These are phyloP conservation scores for Drosophila paranaensis DNA, from an alignment of 2,888 invertebrate species.

Conservation along the genomic window DNA sequence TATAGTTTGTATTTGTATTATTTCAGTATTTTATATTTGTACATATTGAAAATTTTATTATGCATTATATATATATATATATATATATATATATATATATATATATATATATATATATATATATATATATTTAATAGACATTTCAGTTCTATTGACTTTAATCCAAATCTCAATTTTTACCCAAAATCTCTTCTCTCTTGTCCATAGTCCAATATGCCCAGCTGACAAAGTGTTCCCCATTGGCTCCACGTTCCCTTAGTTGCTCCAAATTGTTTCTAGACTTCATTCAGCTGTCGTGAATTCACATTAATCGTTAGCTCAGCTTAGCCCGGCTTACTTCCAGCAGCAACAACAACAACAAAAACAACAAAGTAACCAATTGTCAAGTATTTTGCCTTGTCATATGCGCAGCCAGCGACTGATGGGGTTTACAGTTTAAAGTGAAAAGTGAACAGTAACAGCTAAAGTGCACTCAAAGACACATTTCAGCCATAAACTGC, in stretches of 20 bases:
- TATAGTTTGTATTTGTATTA: background rate
- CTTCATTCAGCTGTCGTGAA: slow-evolving; percentile 9
- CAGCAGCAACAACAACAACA: slow-evolving; percentile 4
- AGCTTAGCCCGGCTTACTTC: slow-evolving; percentile 9
- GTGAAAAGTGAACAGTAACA: slow-evolving; percentile 8
- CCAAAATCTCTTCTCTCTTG: background rate
- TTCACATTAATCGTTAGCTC: slow-evolving; percentile 16
- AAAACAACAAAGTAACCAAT: slow-evolving; percentile 22
- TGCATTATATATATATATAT: too few relatives aligned
- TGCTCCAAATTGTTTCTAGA: background rate
- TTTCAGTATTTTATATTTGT: too few relatives aligned
- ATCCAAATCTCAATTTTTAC: background rate
- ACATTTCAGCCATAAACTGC: background rate
- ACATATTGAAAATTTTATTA: too few relatives aligned
- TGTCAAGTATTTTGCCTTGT: slow-evolving; percentile 7
- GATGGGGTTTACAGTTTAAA: slow-evolving; percentile 11
- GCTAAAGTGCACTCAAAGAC: background rate
- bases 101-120: too few relatives aligned
- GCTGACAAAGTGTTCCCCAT: slow-evolving; percentile 1
- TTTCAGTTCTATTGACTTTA: background rate
- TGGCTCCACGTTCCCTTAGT: background rate
- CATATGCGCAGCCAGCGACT: slow-evolving; percentile 12
- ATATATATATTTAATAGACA: too few relatives aligned
- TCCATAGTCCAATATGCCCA: background rate
- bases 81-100: too few relatives aligned